Conservation (phyloP, 1,140 invertebrate species). For the Sitodiplosis mosellana region DNA sequence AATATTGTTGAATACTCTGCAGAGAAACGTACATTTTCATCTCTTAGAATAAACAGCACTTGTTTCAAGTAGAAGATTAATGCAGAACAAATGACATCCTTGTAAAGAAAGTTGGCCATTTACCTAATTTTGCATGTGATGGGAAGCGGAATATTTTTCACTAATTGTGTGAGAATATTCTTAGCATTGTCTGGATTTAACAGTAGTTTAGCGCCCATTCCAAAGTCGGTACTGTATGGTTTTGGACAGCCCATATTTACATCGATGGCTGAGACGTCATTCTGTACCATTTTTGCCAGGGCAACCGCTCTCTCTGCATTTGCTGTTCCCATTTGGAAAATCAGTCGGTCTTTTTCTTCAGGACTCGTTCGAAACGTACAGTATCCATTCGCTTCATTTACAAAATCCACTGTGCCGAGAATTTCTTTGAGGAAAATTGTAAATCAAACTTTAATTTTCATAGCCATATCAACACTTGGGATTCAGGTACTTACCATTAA, state of each 20-base stretch:
- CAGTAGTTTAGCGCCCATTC: slow-evolving; percentile 83
- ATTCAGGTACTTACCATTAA: slow-evolving; percentile 86
- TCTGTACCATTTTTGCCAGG: slow-evolving; percentile 63
- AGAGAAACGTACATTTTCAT: too few species aligned
- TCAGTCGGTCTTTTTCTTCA: slow-evolving; percentile 60
- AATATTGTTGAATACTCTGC: slow-evolving; percentile 30
- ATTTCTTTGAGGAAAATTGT: slow-evolving; percentile 41
- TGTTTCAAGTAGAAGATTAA: background rate
- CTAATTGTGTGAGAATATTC: slow-evolving; percentile 63
- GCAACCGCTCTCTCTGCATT: slow-evolving; percentile 66
- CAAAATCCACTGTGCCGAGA: slow-evolving; percentile 78
- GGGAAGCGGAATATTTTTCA: slow-evolving; percentile 56
- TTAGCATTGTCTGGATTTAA: slow-evolving; percentile 51
- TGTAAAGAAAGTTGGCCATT: background rate
- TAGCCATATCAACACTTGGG: slow-evolving; percentile 5
- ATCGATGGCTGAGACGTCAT: slow-evolving; percentile 88
- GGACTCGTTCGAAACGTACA: slow-evolving; percentile 81
- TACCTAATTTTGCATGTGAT: slow-evolving; percentile 71
- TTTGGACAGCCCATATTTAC: slow-evolving; percentile 99
- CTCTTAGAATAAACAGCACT: too few species aligned
- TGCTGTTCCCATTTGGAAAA: slow-evolving; percentile 87
- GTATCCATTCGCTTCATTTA: slow-evolving; percentile 69
- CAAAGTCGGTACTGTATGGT: slow-evolving; percentile 91
- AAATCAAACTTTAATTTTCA: slow-evolving; percentile 4
- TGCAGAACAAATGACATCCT: background rate